Evolutionary conservation across 1,140 invertebrate genomes (phyloP).

Genomic region (Formica selysi): DNA sequence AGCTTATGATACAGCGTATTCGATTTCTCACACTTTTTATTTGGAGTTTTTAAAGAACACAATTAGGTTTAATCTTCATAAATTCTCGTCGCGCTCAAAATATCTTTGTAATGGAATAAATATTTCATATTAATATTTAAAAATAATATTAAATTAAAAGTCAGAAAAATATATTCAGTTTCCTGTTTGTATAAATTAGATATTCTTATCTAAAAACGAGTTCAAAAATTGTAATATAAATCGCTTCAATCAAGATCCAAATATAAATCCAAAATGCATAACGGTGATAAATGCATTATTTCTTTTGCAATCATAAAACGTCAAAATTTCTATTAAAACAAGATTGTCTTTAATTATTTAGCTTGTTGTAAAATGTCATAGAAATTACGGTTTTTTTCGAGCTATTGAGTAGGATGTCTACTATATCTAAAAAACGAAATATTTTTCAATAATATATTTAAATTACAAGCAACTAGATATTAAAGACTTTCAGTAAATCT

Average conservation of each 20-base stretch:
- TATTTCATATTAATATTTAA: neutral
- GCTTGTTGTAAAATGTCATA: too few relatives aligned
- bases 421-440: neutral
- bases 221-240: neutral
- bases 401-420: too few relatives aligned
- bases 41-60: neutral
- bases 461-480: neutral
- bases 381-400: too few relatives aligned
- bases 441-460: neutral
- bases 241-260: too few relatives aligned
- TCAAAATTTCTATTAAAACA: too few relatives aligned
- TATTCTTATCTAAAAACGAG: neutral
- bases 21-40: neutral
- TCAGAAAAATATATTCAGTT: neutral
- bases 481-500: neutral
- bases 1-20: neutral
- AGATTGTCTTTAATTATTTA: too few relatives aligned
- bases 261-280: too few relatives aligned
- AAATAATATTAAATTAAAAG: slow-evolving; percentile 15
- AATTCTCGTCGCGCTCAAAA: neutral
- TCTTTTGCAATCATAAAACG: too few relatives aligned
- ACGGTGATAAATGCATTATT: too few relatives aligned
- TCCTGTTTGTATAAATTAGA: neutral
- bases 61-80: slow-evolving; percentile 11
- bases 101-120: neutral